These are phyloP conservation scores for Pseudorasbora parva DNA, from an alignment of 2,113 vertebrate genomes.

Conservation along the genomic window DNA sequence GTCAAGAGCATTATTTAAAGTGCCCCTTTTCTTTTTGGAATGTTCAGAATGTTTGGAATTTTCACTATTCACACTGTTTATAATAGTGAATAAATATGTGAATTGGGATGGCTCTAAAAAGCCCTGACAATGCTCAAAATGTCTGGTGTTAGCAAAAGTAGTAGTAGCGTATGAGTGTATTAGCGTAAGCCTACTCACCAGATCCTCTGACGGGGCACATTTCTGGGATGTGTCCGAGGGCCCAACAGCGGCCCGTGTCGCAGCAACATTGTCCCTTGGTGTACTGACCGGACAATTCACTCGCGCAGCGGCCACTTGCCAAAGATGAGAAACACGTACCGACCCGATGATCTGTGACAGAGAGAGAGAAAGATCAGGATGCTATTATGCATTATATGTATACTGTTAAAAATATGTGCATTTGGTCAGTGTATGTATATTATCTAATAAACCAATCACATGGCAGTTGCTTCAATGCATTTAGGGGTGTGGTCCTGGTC, in stretches of 20 bases:
- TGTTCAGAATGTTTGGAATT: no score
- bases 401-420: background rate
- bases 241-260: conserved; percentile 94
- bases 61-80: no score
- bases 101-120: no score
- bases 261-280: conserved; percentile 96
- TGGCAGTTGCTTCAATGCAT: no score
- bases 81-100: no score
- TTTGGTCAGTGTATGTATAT: no score
- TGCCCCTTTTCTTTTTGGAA: no score
- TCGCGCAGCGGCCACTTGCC: conserved; percentile 89
- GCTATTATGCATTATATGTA: background rate
- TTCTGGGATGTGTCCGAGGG: conserved; percentile 85
- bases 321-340: conserved; percentile 91
- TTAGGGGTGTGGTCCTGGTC: no score
- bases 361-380: conserved; percentile 11
- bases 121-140: background rate
- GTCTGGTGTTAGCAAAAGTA: background rate
- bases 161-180: no score
- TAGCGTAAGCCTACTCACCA: conserved; percentile 76
- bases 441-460: no score
- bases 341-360: conserved; percentile 85
- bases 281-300: conserved; percentile 86
- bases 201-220: conserved; percentile 94
- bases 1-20: no score